phyloP scores from a whole-genome alignment of 2,113 vertebrate genomes.

The Helogale parvula region DNA sequence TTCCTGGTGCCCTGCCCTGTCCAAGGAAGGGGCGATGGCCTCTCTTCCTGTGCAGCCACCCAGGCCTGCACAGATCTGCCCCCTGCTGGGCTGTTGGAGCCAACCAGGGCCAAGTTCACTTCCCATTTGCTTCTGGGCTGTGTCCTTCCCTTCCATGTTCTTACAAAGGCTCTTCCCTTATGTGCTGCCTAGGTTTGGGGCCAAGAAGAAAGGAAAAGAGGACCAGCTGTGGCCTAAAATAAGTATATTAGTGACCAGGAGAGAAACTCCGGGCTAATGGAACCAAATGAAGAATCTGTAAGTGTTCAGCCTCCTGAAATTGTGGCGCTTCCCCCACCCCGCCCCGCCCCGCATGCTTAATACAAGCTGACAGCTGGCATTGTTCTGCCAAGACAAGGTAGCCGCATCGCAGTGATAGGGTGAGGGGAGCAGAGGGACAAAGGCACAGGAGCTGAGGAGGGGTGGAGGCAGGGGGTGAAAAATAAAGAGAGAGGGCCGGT shows the following conservation, averaged over 20 bases:
- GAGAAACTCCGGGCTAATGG: not conserved
- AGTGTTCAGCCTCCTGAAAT: conserved; percentile 61
- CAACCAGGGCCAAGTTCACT: not conserved
- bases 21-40: not conserved
- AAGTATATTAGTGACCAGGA: not conserved
- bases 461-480: rapidly evolving
- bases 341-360: not conserved
- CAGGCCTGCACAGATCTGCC: not conserved
- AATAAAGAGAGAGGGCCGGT: not conserved
- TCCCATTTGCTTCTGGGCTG: not conserved
- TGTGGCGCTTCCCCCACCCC: not conserved
- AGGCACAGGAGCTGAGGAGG: not conserved
- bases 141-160: not conserved
- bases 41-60: not conserved
- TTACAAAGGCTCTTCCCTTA: not conserved
- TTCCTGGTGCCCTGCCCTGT: not conserved
- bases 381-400: conserved; percentile 61
- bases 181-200: not conserved
- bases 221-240: conserved; percentile 42
- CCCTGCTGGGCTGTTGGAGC: not conserved
- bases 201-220: conserved; percentile 48
- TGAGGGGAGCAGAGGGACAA: not conserved
- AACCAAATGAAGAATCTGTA: conserved; percentile 16
- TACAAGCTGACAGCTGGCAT: conserved; percentile 65
- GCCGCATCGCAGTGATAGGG: conserved; percentile 29